Conservation (phyloP, 2,888 invertebrate species). For the Philereme vetulata region DNA sequence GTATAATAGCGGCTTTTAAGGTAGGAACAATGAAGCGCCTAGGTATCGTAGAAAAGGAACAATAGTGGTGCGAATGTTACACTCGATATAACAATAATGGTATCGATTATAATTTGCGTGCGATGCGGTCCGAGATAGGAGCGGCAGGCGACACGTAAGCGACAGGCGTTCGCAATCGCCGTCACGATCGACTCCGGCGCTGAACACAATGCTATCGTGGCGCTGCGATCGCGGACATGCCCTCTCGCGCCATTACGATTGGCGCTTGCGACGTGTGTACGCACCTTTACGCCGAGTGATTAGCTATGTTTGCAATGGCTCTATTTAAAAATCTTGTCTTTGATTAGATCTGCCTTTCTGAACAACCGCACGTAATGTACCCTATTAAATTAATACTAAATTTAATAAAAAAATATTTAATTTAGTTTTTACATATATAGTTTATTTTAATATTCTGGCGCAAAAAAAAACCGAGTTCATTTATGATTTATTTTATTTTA, state of each 20-base stretch:
- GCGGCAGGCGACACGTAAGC: slow-evolving; percentile 78
- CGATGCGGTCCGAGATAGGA: slow-evolving; percentile 76
- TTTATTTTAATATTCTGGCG: no score
- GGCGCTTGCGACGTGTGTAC: slow-evolving; percentile 65
- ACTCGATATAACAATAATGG: slow-evolving; percentile 82
- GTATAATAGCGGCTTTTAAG: slow-evolving; percentile 34
- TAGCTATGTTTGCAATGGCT: slow-evolving; percentile 62
- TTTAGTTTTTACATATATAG: no score
- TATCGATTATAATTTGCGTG: slow-evolving; percentile 84
- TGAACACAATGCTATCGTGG: slow-evolving; percentile 80
- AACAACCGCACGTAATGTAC: no score
- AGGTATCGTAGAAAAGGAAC: slow-evolving; percentile 60
- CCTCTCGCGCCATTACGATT: slow-evolving; percentile 78
- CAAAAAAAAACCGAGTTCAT: no score
- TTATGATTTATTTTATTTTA: no score
- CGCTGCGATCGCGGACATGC: slow-evolving; percentile 77
- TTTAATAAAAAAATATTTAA: no score
- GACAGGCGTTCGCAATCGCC: slow-evolving; percentile 78
- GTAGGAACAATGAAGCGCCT: slow-evolving; percentile 50
- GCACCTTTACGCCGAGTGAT: slow-evolving; percentile 68
- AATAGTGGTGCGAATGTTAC: slow-evolving; percentile 79
- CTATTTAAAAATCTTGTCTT: slow-evolving; percentile 21
- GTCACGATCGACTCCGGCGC: slow-evolving; percentile 73
- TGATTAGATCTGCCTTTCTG: no score
- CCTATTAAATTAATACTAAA: no score